Evolutionary conservation across 2,888 invertebrate species (phyloP).

Genomic region (Seira ritae): DNA sequence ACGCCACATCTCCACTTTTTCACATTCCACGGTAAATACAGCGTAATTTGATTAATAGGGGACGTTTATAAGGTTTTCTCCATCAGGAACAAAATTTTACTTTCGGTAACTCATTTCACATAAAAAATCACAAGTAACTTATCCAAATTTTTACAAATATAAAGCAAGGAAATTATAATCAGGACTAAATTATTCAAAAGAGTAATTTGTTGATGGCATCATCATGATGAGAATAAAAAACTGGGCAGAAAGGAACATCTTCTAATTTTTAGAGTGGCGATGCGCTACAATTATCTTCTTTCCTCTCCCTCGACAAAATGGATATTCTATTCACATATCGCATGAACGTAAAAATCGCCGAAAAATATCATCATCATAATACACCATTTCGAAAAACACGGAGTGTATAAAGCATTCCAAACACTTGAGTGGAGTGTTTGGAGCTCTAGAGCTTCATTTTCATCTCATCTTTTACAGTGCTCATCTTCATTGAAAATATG

Average conservation of each 20-base stretch:
- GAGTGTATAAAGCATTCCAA: constrained; percentile 39
- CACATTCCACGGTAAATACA: too few species aligned
- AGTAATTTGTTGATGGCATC: background rate
- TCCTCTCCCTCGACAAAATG: background rate
- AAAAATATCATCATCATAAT: constrained; percentile 18
- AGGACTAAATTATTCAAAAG: background rate
- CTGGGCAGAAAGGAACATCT: constrained; percentile 55
- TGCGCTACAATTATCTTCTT: constrained; percentile 19
- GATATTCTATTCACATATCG: background rate
- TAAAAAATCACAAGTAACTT: too few species aligned
- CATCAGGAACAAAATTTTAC: too few species aligned
- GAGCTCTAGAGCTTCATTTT: constrained; percentile 16
- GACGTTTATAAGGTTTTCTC: too few species aligned
- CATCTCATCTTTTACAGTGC: background rate
- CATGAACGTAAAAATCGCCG: constrained; percentile 12
- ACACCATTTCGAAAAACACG: constrained; percentile 13
- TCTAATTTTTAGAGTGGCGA: constrained; percentile 35
- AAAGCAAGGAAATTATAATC: too few species aligned
- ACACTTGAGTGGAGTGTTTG: constrained; percentile 22
- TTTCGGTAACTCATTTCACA: too few species aligned
- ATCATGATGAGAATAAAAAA: constrained; percentile 54
- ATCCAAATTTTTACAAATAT: too few species aligned
- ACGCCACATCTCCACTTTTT: too few species aligned
- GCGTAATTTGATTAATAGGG: too few species aligned
- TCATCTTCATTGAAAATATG: background rate